phyloP scores from a whole-genome alignment of 2,113 vertebrate species.

The Oncorhynchus gorbuscha region DNA sequence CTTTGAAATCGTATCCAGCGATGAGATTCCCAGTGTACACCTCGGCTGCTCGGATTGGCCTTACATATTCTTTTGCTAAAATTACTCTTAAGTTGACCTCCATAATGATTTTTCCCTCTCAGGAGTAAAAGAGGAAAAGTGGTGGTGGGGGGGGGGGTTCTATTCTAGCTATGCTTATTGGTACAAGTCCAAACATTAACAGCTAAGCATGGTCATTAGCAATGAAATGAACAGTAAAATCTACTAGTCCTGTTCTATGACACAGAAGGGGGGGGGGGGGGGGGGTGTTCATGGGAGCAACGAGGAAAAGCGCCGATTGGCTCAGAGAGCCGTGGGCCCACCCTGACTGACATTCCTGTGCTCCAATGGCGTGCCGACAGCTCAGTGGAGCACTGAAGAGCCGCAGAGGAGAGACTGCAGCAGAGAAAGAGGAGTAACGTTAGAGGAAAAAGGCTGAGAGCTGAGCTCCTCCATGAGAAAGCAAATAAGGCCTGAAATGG shows the following conservation, averaged over 20 bases:
- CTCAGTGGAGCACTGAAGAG: conserved; percentile 25
- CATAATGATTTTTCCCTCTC: conserved; percentile 1
- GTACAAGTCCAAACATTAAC: neutral
- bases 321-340: conserved; percentile 3
- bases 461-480: neutral
- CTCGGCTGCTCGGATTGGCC: neutral
- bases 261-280: neutral
- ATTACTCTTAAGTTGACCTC: conserved; percentile 11
- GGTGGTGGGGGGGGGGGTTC: neutral
- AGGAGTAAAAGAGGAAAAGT: neutral
- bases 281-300: neutral
- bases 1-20: neutral
- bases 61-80: neutral
- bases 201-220: neutral
- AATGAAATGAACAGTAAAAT: conserved; percentile 1
- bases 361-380: conserved; percentile 40
- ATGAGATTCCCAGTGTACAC: conserved; percentile 1
- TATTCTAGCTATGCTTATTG: neutral
- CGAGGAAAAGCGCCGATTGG: conserved; percentile 29
- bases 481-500: neutral
- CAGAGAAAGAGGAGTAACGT: conserved; percentile 25
- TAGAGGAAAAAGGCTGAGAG: neutral
- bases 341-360: conserved; percentile 22
- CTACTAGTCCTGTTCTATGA: neutral
- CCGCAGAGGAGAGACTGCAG: conserved; percentile 36